Conservation (phyloP, 2,113 vertebrate genomes). For the Nycticryphes semicollaris region DNA sequence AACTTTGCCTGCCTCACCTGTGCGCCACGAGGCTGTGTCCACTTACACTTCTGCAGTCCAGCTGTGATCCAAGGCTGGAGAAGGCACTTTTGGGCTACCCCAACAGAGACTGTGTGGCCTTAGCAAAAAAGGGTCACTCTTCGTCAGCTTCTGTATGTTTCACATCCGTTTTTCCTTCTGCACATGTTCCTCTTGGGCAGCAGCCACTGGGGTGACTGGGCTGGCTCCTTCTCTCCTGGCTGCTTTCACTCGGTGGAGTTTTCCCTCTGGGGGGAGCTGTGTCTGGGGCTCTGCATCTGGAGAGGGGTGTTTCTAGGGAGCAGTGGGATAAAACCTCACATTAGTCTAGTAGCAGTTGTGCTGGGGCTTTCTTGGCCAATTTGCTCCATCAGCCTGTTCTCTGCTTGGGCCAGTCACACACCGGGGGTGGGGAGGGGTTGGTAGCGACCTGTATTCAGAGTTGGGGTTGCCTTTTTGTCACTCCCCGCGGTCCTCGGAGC, state of each 20-base stretch:
- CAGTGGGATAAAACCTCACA: background rate
- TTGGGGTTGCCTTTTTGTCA: background rate
- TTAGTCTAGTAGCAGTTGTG: background rate
- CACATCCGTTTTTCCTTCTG: background rate
- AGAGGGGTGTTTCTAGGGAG: background rate
- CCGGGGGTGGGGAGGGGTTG: too few relatives aligned
- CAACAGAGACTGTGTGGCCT: background rate
- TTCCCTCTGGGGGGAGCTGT: background rate
- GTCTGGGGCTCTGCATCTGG: background rate
- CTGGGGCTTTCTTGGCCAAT: background rate
- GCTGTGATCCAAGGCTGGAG: background rate
- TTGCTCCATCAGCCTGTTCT: background rate
- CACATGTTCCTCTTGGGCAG: conserved; percentile 14
- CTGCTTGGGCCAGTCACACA: background rate
- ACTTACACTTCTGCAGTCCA: background rate
- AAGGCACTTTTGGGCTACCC: background rate
- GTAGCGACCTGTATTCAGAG: background rate
- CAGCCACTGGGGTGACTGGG: background rate
- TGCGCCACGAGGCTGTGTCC: fast-evolving
- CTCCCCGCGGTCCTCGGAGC: background rate
- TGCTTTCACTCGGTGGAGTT: background rate
- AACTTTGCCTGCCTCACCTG: background rate
- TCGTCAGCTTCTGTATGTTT: background rate
- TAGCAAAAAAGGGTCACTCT: background rate
- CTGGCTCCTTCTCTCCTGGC: background rate